Evolutionary conservation across 23 tunicate species (phyloP).

Genomic region (Styela plicata): DNA sequence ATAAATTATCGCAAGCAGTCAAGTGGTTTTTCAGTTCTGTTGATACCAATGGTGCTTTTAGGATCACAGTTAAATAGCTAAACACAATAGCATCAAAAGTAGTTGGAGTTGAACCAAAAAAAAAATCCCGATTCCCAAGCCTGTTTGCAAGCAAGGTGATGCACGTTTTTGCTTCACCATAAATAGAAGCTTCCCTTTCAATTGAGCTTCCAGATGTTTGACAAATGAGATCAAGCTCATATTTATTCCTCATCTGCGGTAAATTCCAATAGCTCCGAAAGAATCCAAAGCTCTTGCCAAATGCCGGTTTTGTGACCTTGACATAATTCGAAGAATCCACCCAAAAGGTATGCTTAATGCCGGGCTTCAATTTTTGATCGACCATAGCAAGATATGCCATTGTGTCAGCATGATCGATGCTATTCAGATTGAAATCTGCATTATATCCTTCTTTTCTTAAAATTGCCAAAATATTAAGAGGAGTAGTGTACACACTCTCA

Average conservation of each 20-base stretch:
- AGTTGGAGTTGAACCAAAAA: conserved; percentile 71
- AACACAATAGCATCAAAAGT: conserved; percentile 84
- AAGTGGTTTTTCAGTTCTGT: conserved; percentile 77
- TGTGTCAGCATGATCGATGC: conserved; percentile 66
- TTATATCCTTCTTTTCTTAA: conserved; percentile 80
- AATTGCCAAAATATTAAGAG: conserved; percentile 46
- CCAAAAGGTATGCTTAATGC: conserved; percentile 60
- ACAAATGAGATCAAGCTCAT: conserved; percentile 11
- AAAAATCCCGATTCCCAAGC: conserved; percentile 39
- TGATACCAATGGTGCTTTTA: conserved; percentile 67
- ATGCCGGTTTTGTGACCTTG: conserved; percentile 74
- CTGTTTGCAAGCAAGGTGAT: conserved; percentile 41
- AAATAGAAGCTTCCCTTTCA: conserved; percentile 35
- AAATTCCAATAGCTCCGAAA: conserved; percentile 68
- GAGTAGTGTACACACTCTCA: conserved; percentile 49
- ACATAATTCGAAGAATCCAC: conserved; percentile 62
- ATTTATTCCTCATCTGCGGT: conserved; percentile 25
- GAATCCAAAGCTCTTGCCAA: conserved; percentile 66
- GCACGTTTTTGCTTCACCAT: conserved; percentile 50
- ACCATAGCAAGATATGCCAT: conserved; percentile 68
- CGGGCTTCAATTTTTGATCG: conserved; percentile 71
- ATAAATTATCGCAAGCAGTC: conserved; percentile 53
- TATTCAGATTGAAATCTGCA: conserved; percentile 49
- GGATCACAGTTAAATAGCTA: conserved; percentile 53
- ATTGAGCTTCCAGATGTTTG: background rate